Evolutionary conservation across 2,113 vertebrate genomes (phyloP), one percentile per base, ranked within the genome.

Genomic region (Lamprotornis superbus): DNA sequence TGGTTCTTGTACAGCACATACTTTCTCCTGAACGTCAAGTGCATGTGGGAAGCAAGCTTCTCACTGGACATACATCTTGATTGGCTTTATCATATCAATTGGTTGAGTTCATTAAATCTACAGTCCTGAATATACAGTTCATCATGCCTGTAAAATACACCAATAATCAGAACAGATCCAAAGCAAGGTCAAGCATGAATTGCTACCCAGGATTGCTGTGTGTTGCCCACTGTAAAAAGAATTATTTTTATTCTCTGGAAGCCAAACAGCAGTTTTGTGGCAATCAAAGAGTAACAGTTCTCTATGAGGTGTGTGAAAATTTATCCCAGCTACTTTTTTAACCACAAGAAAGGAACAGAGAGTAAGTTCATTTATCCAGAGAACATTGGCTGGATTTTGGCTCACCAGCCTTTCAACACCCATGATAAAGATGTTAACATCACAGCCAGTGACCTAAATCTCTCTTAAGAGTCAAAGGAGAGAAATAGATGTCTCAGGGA

Each of bases 381-480:
- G 82, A 90, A 31, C 39, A 44, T 56, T 50, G 76, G 11, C 47
- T 87, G 30, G 42, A 74, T 83, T 94, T 92, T 83, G 60, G 76
- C 80, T 93, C 59, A 74, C 33, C 10, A 9, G 71, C 39, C 35
- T 83, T 92, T 83, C 42, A 89, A 59, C 50, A 89, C 16, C 47
- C 64, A 59, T 17, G 82, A 89, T 94, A 68, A 64, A 89, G 90
- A 90, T 77, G 86, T 93, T 90, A 83, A 75, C 56, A 93, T 74
- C 59, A 74, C 47, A 86, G 35, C 11, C 47, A 81, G 68, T n/a
- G 80, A 90, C 73, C 73, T 93, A 93, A 88, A 89, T 90, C 76
- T 92, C 80, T 88, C 68, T 83, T 56, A 86, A 70, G 50, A 90
- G 83, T 55, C 44, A 42, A 70, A 90, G 60, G 27, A 90, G 65